Evolutionary conservation across 2,888 invertebrate species (phyloP), one percentile per base, ranked within the genome.

Genomic region (Corbicula japonica): DNA sequence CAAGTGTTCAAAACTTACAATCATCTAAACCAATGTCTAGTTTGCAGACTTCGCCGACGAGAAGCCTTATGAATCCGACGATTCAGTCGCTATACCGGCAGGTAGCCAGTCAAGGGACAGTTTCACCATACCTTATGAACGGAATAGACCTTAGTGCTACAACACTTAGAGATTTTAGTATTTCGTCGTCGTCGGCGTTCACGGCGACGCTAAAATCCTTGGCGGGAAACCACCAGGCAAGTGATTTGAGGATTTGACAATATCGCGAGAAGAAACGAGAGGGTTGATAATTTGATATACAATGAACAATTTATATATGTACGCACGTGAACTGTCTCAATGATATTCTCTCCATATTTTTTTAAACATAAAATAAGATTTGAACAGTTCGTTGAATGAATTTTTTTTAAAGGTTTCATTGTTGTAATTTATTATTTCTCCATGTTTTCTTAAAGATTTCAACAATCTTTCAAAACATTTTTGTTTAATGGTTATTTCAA

Each of bases 131-230:
- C 28, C 48, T 73, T 15, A 69, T 80, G 38, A 60, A 71, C 18
- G 83, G 83, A 69, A 56, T 83, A 6, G 83, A 83, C 41, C 75
- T 83, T 28, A 83, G 76, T 65, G 75, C 77, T 35, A 63, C 63
- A 2, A 80, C 58, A 58, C 41, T 83, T 41, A 61, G 83, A 54
- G 83, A 83, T 61, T 80, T 83, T 69, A 80, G 68, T 62, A 73
- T 73, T 30, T 83, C 83, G 44, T 65, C 80, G 58, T 75, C 83
- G 58, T 83, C 83, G 26, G 83, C 83, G 26, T 83, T 83, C 61
- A 83, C 83, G 48, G 83, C 83, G 34, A 83, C 83, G 21, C 48
- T 83, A 41, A 83, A 83, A 68, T 68, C 77, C 1, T 56, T 83
- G 62, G 83, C 83, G 21, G 83, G 83, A 8, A 83, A 74, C 50